Conservation (phyloP, 2,113 vertebrate genomes). For the Zeus faber region DNA sequence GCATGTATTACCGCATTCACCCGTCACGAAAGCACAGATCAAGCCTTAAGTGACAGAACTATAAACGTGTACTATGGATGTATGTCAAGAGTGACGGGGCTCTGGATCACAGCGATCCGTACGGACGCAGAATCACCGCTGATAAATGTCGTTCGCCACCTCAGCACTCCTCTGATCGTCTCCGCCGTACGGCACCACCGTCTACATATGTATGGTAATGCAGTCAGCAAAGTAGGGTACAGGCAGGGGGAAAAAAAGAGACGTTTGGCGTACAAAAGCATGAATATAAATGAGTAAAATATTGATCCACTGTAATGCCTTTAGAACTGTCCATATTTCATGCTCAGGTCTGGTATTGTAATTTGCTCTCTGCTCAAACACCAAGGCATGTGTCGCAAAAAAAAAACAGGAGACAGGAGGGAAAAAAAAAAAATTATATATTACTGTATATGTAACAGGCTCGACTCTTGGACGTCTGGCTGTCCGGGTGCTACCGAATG, state of each 20-base stretch:
- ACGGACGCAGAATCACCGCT: background rate
- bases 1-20: too few relatives aligned
- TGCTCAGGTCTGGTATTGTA: conserved; percentile 49
- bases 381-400: conserved; percentile 51
- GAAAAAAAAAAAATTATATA: conserved; percentile 15
- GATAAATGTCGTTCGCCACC: background rate
- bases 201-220: conserved; percentile 48
- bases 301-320: conserved; percentile 63
- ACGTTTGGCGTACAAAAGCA: conserved; percentile 46
- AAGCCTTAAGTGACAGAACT: too few relatives aligned
- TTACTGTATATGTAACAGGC: conserved; percentile 29
- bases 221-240: conserved; percentile 34
- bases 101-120: background rate
- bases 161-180: conserved; percentile 17
- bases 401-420: background rate
- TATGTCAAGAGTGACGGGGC: too few relatives aligned
- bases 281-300: conserved; percentile 71
- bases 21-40: too few relatives aligned
- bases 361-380: conserved; percentile 51
- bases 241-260: conserved; percentile 22
- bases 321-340: conserved; percentile 49
- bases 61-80: too few relatives aligned
- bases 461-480: conserved; percentile 44
- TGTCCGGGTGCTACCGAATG: conserved; percentile 57
- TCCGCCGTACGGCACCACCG: conserved; percentile 29